These are phyloP conservation scores for Scyliorhinus canicula DNA, from an alignment of 2,797 vertebrate species.

Conservation along the genomic window DNA sequence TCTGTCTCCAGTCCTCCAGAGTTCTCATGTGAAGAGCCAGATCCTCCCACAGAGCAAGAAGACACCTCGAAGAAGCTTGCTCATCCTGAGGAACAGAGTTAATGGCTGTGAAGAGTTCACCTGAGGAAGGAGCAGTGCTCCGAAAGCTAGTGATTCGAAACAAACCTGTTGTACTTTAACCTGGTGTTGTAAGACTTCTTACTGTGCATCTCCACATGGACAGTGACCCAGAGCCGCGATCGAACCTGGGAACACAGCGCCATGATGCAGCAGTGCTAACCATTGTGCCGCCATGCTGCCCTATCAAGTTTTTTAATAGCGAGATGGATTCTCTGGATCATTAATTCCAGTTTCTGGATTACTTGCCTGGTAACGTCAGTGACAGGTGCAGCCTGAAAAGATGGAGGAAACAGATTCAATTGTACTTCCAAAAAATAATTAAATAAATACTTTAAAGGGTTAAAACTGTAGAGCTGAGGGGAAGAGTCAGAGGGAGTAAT, in stretches of 20 bases:
- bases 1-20: neutral
- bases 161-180: too few relatives aligned
- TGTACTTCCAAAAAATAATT: neutral
- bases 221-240: too few relatives aligned
- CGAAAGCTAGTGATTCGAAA: too few relatives aligned
- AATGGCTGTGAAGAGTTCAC: too few relatives aligned
- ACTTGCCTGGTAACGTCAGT: neutral
- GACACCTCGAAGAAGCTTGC: neutral
- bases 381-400: neutral
- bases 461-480: neutral
- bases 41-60: neutral
- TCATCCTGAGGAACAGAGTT: neutral
- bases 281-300: too few relatives aligned
- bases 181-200: too few relatives aligned
- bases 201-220: too few relatives aligned
- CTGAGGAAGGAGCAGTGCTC: too few relatives aligned
- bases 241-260: too few relatives aligned
- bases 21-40: neutral
- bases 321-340: neutral
- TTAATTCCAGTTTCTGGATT: neutral
- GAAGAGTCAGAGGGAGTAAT: neutral
- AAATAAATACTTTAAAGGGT: neutral
- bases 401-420: neutral
- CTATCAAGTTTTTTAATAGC: neutral
- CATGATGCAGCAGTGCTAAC: too few relatives aligned